These are phyloP conservation scores for Chlorodrepanis virens DNA, from an alignment of 2,113 vertebrate genomes.

Conservation along the genomic window DNA sequence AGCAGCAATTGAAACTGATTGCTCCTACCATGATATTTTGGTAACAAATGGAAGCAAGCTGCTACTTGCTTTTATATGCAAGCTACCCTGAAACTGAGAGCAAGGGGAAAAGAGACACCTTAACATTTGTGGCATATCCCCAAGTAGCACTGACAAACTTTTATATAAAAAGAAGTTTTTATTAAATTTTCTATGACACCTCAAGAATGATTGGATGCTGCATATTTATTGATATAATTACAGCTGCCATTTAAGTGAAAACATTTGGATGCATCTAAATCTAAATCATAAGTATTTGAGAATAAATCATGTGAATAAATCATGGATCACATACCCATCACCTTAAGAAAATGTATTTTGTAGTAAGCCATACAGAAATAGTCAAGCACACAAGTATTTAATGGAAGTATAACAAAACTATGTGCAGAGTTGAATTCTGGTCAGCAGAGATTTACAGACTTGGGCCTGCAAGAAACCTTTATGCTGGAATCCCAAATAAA, in stretches of 20 bases:
- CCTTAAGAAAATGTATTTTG: neutral
- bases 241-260: neutral
- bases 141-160: neutral
- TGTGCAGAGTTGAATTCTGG: neutral
- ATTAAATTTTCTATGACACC: neutral
- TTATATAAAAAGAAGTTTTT: neutral
- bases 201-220: neutral
- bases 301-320: neutral
- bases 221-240: neutral
- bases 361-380: neutral
- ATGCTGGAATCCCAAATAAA: neutral
- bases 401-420: neutral
- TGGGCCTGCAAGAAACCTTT: neutral
- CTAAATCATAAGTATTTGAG: neutral
- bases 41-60: conserved; percentile 56
- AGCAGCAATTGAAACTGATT: conserved; percentile 48
- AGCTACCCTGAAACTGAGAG: neutral
- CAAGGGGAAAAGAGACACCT: neutral
- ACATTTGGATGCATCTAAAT: neutral
- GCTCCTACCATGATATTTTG: conserved; percentile 41
- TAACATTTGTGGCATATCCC: neutral
- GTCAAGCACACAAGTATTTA: neutral
- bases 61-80: conserved; percentile 38
- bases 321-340: neutral
- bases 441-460: neutral